Evolutionary conservation across 2,113 vertebrate genomes (phyloP).

Genomic region (Corvus hawaiiensis): DNA sequence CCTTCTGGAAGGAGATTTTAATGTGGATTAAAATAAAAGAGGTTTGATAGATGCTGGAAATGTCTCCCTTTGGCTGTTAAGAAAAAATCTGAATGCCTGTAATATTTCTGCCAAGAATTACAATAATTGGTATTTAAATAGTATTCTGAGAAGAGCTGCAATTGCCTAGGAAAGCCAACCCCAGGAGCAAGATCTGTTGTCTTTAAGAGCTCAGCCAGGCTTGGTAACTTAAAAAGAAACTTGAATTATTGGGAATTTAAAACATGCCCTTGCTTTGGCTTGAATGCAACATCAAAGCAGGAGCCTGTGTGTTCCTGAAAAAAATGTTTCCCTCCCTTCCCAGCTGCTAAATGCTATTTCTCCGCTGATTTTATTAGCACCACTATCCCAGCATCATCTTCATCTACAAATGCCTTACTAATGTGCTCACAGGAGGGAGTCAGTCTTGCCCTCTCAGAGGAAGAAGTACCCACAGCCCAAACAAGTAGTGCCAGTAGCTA

Average conservation of each 20-base stretch:
- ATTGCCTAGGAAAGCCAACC: conserved; percentile 57
- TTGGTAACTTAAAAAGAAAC: conserved; percentile 52
- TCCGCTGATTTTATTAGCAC: background rate
- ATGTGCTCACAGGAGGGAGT: background rate
- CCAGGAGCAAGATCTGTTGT: conserved; percentile 57
- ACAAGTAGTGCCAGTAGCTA: background rate
- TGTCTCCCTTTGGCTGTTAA: conserved; percentile 34
- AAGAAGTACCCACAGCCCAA: background rate
- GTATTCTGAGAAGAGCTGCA: conserved; percentile 42
- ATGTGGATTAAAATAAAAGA: conserved; percentile 53
- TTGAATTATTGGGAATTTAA: conserved; percentile 45
- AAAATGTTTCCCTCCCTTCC: background rate
- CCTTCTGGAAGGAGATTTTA: conserved; percentile 31
- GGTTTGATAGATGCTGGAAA: conserved; percentile 48
- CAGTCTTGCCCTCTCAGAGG: background rate
- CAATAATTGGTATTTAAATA: conserved; percentile 69
- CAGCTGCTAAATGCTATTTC: conserved; percentile 15
- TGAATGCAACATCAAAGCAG: conserved; percentile 40
- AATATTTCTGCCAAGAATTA: conserved; percentile 68
- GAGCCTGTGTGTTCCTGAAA: background rate
- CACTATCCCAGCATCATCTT: background rate
- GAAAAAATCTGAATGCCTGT: conserved; percentile 50
- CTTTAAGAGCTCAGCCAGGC: conserved; percentile 43
- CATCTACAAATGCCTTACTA: background rate
- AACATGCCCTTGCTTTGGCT: conserved; percentile 42